These are phyloP conservation scores for Xestia rhomboidea DNA, from an alignment of 2,888 invertebrate genomes.

Conservation along the genomic window DNA sequence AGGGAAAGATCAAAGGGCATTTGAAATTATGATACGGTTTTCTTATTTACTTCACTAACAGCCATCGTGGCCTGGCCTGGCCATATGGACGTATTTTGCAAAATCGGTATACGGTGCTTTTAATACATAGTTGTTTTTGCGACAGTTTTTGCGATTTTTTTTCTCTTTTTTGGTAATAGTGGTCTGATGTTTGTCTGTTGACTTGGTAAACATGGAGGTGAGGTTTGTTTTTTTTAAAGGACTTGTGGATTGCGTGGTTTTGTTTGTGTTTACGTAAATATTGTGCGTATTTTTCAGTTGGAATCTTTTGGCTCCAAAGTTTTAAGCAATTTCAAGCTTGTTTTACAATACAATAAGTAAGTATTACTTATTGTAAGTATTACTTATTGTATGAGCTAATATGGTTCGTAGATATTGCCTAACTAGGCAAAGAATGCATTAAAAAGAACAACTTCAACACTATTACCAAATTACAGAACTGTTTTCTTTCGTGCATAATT, in stretches of 20 bases:
- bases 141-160: slow-evolving; percentile 1
- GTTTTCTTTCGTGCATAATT: neutral
- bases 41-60: too few species aligned
- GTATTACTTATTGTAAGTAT: too few species aligned
- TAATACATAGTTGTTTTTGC: neutral
- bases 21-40: too few species aligned
- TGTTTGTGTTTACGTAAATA: neutral
- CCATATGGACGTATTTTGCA: too few species aligned
- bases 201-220: neutral
- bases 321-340: neutral
- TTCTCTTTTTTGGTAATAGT: neutral
- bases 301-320: neutral
- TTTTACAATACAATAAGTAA: too few species aligned
- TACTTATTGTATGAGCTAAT: neutral
- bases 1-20: too few species aligned
- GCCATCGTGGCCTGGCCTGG: too few species aligned
- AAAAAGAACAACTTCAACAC: neutral
- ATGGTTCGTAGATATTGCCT: neutral
- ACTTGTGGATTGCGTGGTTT: neutral
- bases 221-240: neutral
- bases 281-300: neutral
- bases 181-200: slow-evolving; percentile 1
- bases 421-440: neutral
- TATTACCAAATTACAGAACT: neutral
- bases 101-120: too few species aligned